Base-by-base conservation (phyloP, 2,113 vertebrate species). In the Polyodon spathula region DNA sequence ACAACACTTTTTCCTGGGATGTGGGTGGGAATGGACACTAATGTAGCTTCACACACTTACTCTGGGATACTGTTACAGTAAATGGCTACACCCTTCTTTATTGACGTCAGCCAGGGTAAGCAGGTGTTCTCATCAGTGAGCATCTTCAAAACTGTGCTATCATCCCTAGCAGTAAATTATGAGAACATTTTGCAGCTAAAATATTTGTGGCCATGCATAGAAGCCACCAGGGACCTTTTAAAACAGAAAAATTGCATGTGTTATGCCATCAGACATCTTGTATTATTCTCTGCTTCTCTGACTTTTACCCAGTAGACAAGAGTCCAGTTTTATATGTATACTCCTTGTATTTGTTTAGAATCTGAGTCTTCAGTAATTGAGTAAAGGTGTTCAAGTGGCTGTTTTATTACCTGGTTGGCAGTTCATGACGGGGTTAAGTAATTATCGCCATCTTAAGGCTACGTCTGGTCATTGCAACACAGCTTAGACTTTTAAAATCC, bases 231-330 rank as follows among this genome's bases (percentile, higher is more conserved):
- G 59, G 17, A 12, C 6, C 8, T 37, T 42, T 63, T 8, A n/a
- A 10, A 44, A 62, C 6, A 42, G 14, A 6, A 8, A 37, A 46
- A 41, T 63, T 53, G 54, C 54, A 63, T 63, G 54, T 63, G 61
- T n/a, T 44, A 48, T 44, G 54, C 54, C 61, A 11, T 10, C 41
- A 44, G 54, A 54, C 42, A 39, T 37, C 8, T 15, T 14, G 14
- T 56, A 50, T 39, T 15, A 44, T 52, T 11, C 40, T 4, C 12
- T 12, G 12, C 12, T 5, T 46, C 54, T 43, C 41, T 50, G 54
- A 6, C 15, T 16, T 55, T 55, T 55, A 55, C 53, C 37, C 54
- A 44, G 15, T n/a, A 43, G 61, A 37, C 8, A 15, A 56, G 40
- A 50, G 42, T 15, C 14, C 17, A 39, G 15, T 46, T 6, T 40